Conservation (phyloP, 1,140 invertebrate species). For the Hestina assimilis region DNA sequence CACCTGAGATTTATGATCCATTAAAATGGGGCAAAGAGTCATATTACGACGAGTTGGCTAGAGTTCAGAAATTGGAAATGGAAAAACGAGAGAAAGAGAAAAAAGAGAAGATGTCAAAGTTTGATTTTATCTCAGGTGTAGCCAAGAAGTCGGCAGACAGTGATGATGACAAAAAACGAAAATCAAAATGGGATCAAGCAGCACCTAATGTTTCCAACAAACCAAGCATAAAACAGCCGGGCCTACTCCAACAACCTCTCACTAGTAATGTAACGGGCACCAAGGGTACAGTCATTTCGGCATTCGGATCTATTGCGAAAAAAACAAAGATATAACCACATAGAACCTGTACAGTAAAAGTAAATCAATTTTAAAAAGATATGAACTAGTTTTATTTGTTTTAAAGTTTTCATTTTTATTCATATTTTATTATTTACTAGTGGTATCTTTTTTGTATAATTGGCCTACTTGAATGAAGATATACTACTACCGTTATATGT, state of each 20-base stretch:
- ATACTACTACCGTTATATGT: no score
- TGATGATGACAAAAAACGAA: constrained; percentile 87
- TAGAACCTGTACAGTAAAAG: neutral
- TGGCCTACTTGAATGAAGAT: no score
- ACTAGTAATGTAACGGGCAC: constrained; percentile 89
- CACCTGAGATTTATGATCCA: constrained; percentile 94
- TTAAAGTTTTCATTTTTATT: neutral
- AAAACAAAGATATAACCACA: constrained; percentile 79
- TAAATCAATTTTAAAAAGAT: neutral
- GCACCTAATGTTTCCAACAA: constrained; percentile 79
- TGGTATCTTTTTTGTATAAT: no score
- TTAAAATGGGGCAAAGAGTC: constrained; percentile 94
- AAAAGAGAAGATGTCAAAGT: constrained; percentile 91
- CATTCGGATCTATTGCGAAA: constrained; percentile 91
- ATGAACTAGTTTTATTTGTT: neutral
- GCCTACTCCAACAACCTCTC: constrained; percentile 82
- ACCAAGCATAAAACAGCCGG: constrained; percentile 80
- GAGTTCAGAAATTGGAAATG: constrained; percentile 95
- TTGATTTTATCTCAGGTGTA: constrained; percentile 92
- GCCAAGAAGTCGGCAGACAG: constrained; percentile 84
- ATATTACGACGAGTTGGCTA: constrained; percentile 94
- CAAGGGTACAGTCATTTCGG: constrained; percentile 92
- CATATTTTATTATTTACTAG: no score
- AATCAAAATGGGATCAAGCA: constrained; percentile 95
- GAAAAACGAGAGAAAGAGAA: constrained; percentile 93